These are phyloP conservation scores for Eristalis arbustorum DNA, from an alignment of 2,888 invertebrate genomes.

Conservation along the genomic window DNA sequence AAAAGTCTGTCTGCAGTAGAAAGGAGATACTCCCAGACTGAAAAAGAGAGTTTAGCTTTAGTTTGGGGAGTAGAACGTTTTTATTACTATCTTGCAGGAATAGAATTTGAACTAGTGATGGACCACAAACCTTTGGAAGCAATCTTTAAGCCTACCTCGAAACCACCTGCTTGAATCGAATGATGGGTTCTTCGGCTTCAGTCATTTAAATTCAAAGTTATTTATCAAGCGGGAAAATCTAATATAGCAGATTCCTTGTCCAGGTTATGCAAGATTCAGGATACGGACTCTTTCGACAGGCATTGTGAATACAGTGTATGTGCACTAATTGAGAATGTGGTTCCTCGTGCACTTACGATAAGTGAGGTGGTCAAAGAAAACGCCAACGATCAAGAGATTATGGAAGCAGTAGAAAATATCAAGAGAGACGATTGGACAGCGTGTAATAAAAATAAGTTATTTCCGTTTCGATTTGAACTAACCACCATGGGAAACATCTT, in stretches of 20 bases:
- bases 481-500: background rate
- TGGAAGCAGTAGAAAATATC: no score
- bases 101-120: conserved; percentile 17
- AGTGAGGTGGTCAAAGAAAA: conserved; percentile 18
- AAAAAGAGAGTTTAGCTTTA: conserved; percentile 13
- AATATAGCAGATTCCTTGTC: background rate
- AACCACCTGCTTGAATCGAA: conserved; percentile 14
- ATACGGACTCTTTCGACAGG: conserved; percentile 13
- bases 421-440: no score
- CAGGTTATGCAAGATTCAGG: background rate
- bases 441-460: background rate
- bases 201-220: conserved; percentile 8
- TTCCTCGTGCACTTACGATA: conserved; percentile 24
- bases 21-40: conserved; percentile 53
- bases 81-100: conserved; percentile 21
- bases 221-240: conserved; percentile 1
- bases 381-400: conserved; percentile 2
- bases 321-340: conserved; percentile 19
- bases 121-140: conserved; percentile 36
- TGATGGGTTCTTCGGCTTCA: conserved; percentile 24
- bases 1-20: conserved; percentile 74
- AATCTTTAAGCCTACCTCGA: conserved; percentile 10
- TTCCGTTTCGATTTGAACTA: background rate
- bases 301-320: conserved; percentile 30
- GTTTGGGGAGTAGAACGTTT: conserved; percentile 8